phyloP scores from a whole-genome alignment of 64 coral and sea anemone species.

The Pocillopora damicornis region DNA sequence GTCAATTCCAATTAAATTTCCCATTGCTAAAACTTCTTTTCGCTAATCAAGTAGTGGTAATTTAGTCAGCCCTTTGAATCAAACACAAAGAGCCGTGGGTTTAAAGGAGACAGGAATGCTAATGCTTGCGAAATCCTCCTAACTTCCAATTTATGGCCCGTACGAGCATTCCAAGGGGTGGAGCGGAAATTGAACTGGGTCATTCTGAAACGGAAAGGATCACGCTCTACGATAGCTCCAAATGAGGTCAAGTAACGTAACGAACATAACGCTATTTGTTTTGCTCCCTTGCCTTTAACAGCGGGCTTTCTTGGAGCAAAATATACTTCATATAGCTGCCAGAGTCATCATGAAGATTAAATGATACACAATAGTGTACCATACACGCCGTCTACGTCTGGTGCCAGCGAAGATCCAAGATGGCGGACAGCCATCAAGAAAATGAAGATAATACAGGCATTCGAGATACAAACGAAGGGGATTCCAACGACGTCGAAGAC shows the following conservation, averaged over 20 bases:
- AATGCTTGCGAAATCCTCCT: constrained; percentile 4
- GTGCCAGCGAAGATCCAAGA: constrained; percentile 27
- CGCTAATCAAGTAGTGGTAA: neutral
- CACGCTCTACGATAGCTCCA: neutral
- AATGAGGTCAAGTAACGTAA: neutral
- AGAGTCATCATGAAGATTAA: no score
- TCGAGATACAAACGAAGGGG: constrained; percentile 9
- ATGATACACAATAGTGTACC: neutral
- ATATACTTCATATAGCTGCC: no score
- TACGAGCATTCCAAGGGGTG: constrained; percentile 31
- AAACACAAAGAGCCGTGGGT: neutral
- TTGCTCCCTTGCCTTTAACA: no score
- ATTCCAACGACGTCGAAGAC: constrained; percentile 53
- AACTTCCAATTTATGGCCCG: neutral
- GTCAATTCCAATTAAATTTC: constrained; percentile 77
- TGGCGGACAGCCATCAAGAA: constrained; percentile 59
- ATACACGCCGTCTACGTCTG: neutral
- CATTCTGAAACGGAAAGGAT: constrained; percentile 16
- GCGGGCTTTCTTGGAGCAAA: no score
- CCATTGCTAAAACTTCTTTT: constrained; percentile 41
- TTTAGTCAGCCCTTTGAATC: neutral
- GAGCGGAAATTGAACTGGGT: constrained; percentile 9
- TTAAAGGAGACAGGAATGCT: no score
- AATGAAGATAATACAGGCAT: neutral
- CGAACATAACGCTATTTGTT: neutral